phyloP scores from a whole-genome alignment of 2,113 vertebrate species.

The Rhizomys pruinosus region DNA sequence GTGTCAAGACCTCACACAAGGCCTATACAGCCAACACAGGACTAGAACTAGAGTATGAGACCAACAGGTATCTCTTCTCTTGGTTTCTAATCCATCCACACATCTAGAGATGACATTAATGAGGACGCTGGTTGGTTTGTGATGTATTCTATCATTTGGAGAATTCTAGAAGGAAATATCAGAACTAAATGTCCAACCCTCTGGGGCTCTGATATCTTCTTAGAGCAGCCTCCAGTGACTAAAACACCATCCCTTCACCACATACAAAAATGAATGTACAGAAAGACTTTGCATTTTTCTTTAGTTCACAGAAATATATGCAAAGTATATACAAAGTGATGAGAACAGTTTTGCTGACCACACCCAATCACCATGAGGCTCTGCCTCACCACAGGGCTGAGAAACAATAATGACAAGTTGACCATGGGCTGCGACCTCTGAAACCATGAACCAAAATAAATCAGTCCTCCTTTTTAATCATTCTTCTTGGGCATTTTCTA shows the following conservation, averaged over 20 bases:
- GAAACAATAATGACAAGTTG: not conserved
- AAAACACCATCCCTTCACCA: not conserved
- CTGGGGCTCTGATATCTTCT: not conserved
- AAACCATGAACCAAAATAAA: not conserved
- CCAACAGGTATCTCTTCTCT: not conserved
- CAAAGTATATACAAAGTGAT: not conserved
- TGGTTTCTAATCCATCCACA: not conserved
- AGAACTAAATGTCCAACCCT: not conserved
- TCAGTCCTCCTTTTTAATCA: not conserved
- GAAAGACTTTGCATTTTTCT: not conserved
- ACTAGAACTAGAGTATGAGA: not conserved
- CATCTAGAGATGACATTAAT: not conserved
- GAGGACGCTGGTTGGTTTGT: not conserved
- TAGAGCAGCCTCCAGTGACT: not conserved
- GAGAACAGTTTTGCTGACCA: not conserved
- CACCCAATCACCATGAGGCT: not conserved
- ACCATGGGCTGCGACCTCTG: not conserved
- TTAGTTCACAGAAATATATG: not conserved
- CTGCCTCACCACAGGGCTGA: not conserved
- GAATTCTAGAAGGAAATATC: not conserved
- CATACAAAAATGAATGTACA: not conserved
- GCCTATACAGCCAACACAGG: not conserved
- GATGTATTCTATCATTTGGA: not conserved
- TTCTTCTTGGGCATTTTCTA: not conserved
- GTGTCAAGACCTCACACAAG: not conserved